phyloP scores from a whole-genome alignment of 35 echinoderm and acorn worm species.

The Amphiura filiformis region DNA sequence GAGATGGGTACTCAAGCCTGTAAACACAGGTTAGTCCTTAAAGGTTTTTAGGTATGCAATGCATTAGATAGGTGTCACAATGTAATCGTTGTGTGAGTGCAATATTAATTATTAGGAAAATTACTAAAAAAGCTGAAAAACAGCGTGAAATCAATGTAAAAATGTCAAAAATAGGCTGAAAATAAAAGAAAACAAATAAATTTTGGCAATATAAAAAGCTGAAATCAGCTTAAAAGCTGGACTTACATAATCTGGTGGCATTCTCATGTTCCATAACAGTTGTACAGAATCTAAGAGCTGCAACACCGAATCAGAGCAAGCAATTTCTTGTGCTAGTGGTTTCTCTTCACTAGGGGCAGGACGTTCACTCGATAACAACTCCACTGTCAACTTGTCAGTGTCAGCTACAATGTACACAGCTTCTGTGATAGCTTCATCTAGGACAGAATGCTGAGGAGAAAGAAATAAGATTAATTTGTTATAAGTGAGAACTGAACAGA shows the following conservation, averaged over 20 bases:
- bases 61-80: too few relatives aligned
- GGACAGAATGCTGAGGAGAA: constrained; percentile 60
- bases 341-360: constrained; percentile 32
- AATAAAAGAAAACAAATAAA: too few relatives aligned
- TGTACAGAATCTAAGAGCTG: constrained; percentile 74
- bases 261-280: constrained; percentile 57
- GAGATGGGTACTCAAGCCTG: too few relatives aligned
- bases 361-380: constrained; percentile 71
- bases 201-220: too few relatives aligned
- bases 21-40: too few relatives aligned
- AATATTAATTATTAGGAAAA: too few relatives aligned
- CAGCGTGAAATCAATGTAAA: too few relatives aligned
- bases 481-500: background rate
- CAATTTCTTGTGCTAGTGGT: constrained; percentile 41
- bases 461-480: background rate
- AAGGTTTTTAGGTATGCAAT: too few relatives aligned
- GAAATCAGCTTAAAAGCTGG: too few relatives aligned
- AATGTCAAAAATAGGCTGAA: too few relatives aligned
- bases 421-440: constrained; percentile 75
- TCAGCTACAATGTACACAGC: constrained; percentile 86
- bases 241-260: constrained; percentile 96
- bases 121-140: too few relatives aligned
- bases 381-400: constrained; percentile 92
- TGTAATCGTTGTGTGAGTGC: too few relatives aligned
- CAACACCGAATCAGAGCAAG: constrained; percentile 49